Percentiles rank a stretch among this genome's conserved stretches.
These are phyloP conservation scores for Syngnathus floridae DNA, from an alignment of 2,113 vertebrate genomes.

Conservation along the genomic window DNA sequence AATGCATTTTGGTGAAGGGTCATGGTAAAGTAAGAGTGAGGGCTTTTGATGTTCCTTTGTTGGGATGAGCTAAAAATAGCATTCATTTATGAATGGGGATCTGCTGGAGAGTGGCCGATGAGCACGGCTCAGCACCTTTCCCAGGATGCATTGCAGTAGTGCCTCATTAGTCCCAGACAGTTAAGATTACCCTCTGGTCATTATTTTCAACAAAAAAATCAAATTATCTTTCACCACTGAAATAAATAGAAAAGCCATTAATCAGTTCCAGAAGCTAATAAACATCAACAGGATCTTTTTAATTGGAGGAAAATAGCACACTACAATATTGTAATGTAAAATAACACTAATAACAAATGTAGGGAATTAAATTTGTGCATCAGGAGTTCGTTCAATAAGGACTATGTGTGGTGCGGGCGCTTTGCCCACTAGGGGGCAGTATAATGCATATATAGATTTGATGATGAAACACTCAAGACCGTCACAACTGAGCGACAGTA, in stretches of 20 bases:
- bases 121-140: background rate
- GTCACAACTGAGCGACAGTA: too few species aligned
- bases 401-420: background rate
- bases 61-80: background rate
- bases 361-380: background rate
- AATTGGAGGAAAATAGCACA: too few species aligned
- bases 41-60: background rate
- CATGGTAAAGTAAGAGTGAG: background rate
- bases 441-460: too few species aligned
- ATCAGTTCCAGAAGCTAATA: too few species aligned
- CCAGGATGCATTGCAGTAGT: background rate
- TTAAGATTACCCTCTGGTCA: too few species aligned
- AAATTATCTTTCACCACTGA: too few species aligned
- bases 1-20: background rate
- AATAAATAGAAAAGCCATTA: too few species aligned
- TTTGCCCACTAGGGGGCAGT: too few species aligned
- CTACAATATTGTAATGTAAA: background rate
- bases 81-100: background rate
- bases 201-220: too few species aligned
- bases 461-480: too few species aligned
- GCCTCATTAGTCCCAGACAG: background rate
- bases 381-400: background rate
- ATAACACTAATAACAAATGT: background rate
- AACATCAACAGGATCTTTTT: too few species aligned
- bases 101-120: background rate